Conservation (phyloP, 2,113 vertebrate species). For the Labrus mixtus region DNA sequence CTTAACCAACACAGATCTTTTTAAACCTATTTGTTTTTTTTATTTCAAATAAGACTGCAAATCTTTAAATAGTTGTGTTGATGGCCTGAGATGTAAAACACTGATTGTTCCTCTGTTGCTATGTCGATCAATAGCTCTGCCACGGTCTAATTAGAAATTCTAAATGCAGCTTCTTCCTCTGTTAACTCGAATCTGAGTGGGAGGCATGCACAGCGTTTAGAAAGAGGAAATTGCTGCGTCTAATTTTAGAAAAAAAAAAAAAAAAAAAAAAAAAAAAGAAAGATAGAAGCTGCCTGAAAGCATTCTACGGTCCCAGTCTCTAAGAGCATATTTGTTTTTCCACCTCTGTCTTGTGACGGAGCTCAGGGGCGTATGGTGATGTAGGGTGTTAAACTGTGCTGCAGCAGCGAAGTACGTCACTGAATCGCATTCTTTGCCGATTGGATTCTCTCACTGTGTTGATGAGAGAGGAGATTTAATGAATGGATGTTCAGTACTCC, state of each 20-base stretch:
- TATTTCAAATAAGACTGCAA: conserved; percentile 31
- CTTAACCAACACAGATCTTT: background rate
- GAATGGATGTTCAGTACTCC: conserved; percentile 24
- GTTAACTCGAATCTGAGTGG: conserved; percentile 81
- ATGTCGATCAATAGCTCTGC: conserved; percentile 73
- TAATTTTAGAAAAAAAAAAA: conserved; percentile 81
- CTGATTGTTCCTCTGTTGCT: conserved; percentile 62
- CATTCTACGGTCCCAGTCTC: conserved; percentile 67
- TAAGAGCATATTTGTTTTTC: conserved; percentile 74
- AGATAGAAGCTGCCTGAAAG: conserved; percentile 70
- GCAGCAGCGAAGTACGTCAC: conserved; percentile 22
- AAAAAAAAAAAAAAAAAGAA: conserved; percentile 22
- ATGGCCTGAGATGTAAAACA: conserved; percentile 45
- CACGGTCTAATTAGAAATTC: conserved; percentile 79
- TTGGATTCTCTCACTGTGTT: conserved; percentile 18
- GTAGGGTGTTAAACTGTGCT: conserved; percentile 42
- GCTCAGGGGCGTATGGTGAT: conserved; percentile 44
- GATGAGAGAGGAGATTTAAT: conserved; percentile 18
- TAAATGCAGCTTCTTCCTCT: conserved; percentile 79
- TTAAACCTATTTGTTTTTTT: conserved; percentile 27
- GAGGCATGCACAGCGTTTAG: conserved; percentile 77
- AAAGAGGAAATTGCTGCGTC: conserved; percentile 83
- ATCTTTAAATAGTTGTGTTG: conserved; percentile 55
- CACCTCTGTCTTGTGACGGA: conserved; percentile 63
- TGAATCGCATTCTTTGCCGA: background rate